Percentiles rank a stretch among this genome's conserved stretches.
Conservation (phyloP, 1,140 invertebrate genomes). For the Brachionus asplanchnoidis region DNA sequence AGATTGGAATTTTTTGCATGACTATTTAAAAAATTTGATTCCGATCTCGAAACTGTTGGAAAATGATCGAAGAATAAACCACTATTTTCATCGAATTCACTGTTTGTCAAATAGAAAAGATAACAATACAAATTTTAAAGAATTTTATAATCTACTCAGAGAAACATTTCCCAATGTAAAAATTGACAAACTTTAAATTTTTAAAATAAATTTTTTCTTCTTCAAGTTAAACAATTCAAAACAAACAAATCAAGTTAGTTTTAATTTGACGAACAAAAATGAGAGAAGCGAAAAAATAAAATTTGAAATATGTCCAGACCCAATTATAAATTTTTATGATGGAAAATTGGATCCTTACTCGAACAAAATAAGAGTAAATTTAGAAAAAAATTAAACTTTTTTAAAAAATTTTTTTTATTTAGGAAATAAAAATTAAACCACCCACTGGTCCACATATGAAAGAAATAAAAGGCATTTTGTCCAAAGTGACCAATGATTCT, state of each 20-base stretch:
- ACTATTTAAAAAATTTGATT: not conserved
- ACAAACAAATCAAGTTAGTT: not conserved
- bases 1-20: not conserved
- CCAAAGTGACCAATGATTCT: not conserved
- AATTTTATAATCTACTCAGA: not conserved
- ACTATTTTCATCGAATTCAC: conserved; percentile 7
- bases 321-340: conserved; percentile 28
- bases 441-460: not conserved
- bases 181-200: not conserved
- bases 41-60: not conserved
- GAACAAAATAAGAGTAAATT: not conserved
- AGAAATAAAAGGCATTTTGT: not conserved
- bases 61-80: not conserved
- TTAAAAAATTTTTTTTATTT: not conserved
- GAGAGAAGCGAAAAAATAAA: not conserved
- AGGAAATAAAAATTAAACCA: conserved; percentile 20
- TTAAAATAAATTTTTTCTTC: not conserved
- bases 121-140: not conserved
- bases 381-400: not conserved
- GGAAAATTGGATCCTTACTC: not conserved
- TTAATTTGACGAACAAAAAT: not conserved
- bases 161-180: not conserved
- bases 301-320: not conserved
- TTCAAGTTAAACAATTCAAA: not conserved
- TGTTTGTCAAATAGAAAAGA: not conserved